Evolutionary conservation across 2,888 invertebrate species (phyloP), one percentile per base, ranked within the genome.

Genomic region (Limnephilus lunatus): DNA sequence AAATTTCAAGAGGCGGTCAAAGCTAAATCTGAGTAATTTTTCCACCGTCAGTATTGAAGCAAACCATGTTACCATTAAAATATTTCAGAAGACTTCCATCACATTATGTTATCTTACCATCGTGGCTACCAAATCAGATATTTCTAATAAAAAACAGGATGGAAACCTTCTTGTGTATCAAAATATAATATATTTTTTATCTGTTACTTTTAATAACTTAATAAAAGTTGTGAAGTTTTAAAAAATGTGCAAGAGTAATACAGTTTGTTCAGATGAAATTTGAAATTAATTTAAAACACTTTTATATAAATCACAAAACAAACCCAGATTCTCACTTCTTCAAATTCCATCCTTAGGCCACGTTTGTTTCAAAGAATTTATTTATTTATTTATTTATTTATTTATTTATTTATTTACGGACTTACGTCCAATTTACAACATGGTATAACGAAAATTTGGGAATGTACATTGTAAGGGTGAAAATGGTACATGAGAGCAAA

Each of bases 1-100:
- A 30, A 53, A 87, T 53, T 87, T 48, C n/a, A 87, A 87, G 44
- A 86, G n/a, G 85, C 85, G 85, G 85, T 30, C 11, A 87, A 87
- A 68, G 48, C 4, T 87, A 53, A 31, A 19, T 19, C 53, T 48
- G 9, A 83, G 39, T 35, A 87, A 19, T 53, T 30, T 32, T 48
- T 53, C 87, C 87, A 19, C 53, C 39, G 39, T 83, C 87, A 48
- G 87, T 30, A n/a, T 25, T 5, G 48, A 32, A 14, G 39, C 85
- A 44, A 30, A 44, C 86, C 31, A 14, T 86, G 48, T 86, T 86
- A 44, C 86, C 48, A 87, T 87, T 48, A 87, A 86, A 87, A 87
- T 31, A 53, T 31, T 87, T 48, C 31, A 0, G 12, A 53, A 87
- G 32, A 14, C 48, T 87, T 87, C 31, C 48, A 87, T 48, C 53